phyloP scores from a whole-genome alignment of 1,140 invertebrate species.

The Bradysia coprophila region DNA sequence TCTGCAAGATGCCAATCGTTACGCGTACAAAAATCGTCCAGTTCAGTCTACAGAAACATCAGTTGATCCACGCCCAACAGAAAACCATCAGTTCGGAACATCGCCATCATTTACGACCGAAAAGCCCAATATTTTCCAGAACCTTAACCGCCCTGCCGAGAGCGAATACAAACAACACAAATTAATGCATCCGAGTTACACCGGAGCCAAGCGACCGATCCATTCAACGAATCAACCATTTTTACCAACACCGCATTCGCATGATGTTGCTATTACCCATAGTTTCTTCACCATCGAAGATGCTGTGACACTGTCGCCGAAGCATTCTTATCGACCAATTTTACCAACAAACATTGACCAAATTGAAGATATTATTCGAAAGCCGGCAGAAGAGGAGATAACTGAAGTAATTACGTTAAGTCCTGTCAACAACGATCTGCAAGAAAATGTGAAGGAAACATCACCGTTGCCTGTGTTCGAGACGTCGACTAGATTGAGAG shows the following conservation, averaged over 20 bases:
- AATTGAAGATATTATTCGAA: not conserved
- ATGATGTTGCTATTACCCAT: conserved; percentile 1
- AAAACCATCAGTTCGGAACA: not conserved
- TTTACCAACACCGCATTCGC: not conserved
- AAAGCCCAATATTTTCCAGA: conserved; percentile 1
- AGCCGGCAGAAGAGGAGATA: not conserved
- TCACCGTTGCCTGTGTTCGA: not conserved
- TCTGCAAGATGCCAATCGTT: conserved; percentile 3
- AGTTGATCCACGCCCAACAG: not conserved
- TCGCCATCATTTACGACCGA: not conserved
- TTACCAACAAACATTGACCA: not conserved
- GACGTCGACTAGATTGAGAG: not conserved
- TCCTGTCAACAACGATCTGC: not conserved
- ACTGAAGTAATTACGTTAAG: not conserved
- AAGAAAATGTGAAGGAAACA: not conserved
- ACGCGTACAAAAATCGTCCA: not conserved
- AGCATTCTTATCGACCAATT: not conserved
- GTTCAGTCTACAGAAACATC: not conserved
- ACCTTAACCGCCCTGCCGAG: conserved; percentile 1
- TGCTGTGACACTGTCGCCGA: conserved; percentile 1
- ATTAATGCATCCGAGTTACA: conserved; percentile 1
- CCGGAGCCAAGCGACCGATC: not conserved
- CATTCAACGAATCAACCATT: not conserved
- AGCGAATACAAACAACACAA: conserved; percentile 2
- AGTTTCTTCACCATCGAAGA: conserved; percentile 4